Percentiles rank a stretch among this genome's conserved stretches.
Conservation (phyloP, 2,888 invertebrate genomes). For the Archaeoteleia sp. region DNA sequence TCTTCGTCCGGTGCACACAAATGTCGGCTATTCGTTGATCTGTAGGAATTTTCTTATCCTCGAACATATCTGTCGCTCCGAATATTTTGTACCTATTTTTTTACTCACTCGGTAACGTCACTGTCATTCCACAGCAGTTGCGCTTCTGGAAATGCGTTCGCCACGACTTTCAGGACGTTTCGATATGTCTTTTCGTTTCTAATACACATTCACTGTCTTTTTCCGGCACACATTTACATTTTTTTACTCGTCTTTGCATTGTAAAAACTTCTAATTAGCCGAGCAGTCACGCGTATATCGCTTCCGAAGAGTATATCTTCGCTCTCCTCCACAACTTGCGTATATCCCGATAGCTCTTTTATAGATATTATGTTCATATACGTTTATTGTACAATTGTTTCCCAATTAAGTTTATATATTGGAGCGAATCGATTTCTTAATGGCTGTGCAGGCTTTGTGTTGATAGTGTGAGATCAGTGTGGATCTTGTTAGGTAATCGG, state of each 20-base stretch:
- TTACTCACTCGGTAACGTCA: constrained; percentile 1
- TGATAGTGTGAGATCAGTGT: no score
- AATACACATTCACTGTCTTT: constrained; percentile 17
- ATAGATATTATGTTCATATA: constrained; percentile 61
- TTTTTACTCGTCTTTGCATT: constrained; percentile 16
- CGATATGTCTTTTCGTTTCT: background rate
- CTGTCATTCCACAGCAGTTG: constrained; percentile 12
- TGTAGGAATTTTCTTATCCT: no score
- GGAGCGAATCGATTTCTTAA: no score
- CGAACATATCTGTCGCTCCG: constrained; percentile 1
- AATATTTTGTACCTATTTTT: constrained; percentile 1
- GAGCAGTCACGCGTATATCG: constrained; percentile 16
- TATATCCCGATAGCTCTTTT: constrained; percentile 45
- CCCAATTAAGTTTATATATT: constrained; percentile 58
- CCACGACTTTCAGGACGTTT: no score
- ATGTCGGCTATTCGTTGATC: no score
- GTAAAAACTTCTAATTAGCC: constrained; percentile 13
- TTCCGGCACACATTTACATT: constrained; percentile 4
- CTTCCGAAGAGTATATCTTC: constrained; percentile 41
- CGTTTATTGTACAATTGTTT: constrained; percentile 67
- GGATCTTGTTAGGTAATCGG: no score
- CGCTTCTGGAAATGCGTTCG: background rate
- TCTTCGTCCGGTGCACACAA: no score
- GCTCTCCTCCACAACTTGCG: constrained; percentile 43
- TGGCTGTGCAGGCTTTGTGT: no score